phyloP scores from a whole-genome alignment of 2,113 vertebrate genomes.

The Neodontobutis hainanensis region DNA sequence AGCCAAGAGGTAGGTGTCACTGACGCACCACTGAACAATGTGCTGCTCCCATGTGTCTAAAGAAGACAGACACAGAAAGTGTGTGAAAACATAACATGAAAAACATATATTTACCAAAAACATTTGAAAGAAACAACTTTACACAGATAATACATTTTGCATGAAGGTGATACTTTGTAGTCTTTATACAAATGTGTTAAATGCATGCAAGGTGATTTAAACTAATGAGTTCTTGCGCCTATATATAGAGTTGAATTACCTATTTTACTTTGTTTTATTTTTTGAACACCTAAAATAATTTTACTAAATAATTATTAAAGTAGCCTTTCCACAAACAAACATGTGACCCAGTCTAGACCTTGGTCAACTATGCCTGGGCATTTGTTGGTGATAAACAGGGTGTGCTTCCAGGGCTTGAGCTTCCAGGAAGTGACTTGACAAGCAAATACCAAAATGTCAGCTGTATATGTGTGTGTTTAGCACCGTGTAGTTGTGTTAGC shows the following conservation, averaged over 20 bases:
- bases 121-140: no score
- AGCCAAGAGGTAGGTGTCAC: constrained; percentile 70
- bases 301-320: background rate
- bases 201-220: no score
- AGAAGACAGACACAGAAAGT: background rate
- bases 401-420: background rate
- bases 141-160: no score
- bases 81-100: background rate
- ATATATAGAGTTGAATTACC: no score
- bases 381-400: constrained; percentile 15
- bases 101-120: no score
- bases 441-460: constrained; percentile 15
- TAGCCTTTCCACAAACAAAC: background rate
- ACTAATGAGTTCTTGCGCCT: no score
- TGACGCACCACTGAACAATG: constrained; percentile 14
- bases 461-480: constrained; percentile 3
- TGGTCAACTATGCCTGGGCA: background rate
- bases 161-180: no score
- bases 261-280: no score
- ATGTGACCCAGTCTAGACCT: background rate
- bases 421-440: constrained; percentile 39
- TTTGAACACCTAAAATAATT: background rate
- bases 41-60: background rate
- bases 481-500: constrained; percentile 12
- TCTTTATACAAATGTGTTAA: no score